These are phyloP conservation scores for Nothobranchius furzeri DNA, from an alignment of 2,113 vertebrate species.

Conservation along the genomic window DNA sequence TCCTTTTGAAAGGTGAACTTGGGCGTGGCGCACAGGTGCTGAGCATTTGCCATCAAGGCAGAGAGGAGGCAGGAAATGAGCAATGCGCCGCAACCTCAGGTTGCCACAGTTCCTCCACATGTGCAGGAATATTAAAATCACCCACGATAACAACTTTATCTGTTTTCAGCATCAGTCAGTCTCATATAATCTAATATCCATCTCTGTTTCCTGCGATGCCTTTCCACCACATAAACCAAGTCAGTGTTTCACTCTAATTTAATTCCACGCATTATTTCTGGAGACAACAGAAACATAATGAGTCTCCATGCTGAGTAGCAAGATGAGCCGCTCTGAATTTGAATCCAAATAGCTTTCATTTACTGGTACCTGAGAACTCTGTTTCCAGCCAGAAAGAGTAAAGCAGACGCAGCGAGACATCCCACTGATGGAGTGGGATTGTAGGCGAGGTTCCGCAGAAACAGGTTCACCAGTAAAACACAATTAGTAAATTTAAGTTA, in stretches of 20 bases:
- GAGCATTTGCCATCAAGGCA: too few species aligned
- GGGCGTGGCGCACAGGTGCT: too few species aligned
- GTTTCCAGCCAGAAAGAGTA: not conserved
- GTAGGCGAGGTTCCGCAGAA: not conserved
- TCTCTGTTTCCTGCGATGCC: not conserved
- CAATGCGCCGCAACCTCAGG: too few species aligned
- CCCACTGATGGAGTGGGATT: not conserved
- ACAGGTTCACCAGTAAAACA: not conserved
- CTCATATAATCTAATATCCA: constrained; percentile 13
- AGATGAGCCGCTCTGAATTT: constrained; percentile 36
- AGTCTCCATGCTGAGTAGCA: constrained; percentile 30
- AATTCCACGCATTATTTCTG: constrained; percentile 41
- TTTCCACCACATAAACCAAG: constrained; percentile 21
- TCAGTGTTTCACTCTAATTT: constrained; percentile 38
- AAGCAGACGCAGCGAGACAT: not conserved
- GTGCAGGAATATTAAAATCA: not conserved
- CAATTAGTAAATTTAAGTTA: not conserved
- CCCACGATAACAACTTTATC: not conserved
- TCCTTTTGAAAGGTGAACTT: too few species aligned
- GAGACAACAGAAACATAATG: constrained; percentile 36
- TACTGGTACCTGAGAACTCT: constrained; percentile 2
- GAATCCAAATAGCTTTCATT: constrained; percentile 27
- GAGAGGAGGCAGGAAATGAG: too few species aligned
- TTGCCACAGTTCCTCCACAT: not conserved
- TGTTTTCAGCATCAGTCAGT: not conserved